phyloP scores from a whole-genome alignment of 2,797 vertebrate species.

The Squalus acanthias region DNA sequence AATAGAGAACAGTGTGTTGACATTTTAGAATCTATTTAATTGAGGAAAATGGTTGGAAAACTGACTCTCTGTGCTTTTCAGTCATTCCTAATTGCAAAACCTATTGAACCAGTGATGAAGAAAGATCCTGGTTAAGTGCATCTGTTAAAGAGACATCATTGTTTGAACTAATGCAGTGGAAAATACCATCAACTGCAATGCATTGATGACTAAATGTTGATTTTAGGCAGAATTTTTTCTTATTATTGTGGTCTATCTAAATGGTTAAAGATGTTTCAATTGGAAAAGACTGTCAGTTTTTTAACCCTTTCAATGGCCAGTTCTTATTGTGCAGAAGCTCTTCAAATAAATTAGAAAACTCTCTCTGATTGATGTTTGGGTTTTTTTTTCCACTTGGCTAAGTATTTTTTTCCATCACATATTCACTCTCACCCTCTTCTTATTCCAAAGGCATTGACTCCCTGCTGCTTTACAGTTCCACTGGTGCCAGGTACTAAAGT shows the following conservation, averaged over 20 bases:
- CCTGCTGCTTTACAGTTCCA: background rate
- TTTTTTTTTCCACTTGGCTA: background rate
- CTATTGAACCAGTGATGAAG: background rate
- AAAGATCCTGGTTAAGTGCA: background rate
- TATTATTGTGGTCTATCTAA: background rate
- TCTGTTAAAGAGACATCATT: background rate
- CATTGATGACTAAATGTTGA: conserved; percentile 16
- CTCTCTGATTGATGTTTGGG: background rate
- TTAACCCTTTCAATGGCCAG: background rate
- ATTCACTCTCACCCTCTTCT: background rate
- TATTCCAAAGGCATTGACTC: background rate
- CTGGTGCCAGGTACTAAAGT: background rate
- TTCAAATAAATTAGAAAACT: background rate
- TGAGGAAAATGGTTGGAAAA: background rate
- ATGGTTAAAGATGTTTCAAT: background rate
- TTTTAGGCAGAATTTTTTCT: background rate
- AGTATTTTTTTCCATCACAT: background rate
- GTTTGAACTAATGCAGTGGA: conserved; percentile 4
- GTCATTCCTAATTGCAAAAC: conserved; percentile 22
- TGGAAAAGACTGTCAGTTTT: background rate
- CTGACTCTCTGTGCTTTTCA: background rate
- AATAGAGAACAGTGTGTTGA: background rate
- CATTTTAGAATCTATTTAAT: conserved; percentile 1
- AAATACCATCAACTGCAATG: background rate
- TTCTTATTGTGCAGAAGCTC: background rate